These are phyloP conservation scores for Hypomecis atomaria DNA, from an alignment of 2,888 invertebrate species.

Conservation along the genomic window DNA sequence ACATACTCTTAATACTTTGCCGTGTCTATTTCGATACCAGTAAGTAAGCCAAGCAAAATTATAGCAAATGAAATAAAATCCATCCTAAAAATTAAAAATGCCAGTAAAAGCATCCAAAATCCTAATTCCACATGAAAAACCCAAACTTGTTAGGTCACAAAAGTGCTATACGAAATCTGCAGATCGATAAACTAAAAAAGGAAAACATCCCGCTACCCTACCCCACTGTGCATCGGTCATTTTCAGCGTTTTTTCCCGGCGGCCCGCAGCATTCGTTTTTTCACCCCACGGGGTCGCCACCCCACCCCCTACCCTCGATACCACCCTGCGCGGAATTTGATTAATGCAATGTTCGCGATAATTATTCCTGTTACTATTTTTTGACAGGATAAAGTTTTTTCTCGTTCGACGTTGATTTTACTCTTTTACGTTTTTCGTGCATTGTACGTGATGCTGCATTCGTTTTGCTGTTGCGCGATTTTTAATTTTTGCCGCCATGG, in stretches of 20 bases:
- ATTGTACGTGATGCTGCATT: constrained; percentile 39
- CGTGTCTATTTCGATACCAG: too few species aligned
- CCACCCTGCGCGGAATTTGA: constrained; percentile 83
- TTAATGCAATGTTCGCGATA: constrained; percentile 84
- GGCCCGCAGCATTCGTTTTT: constrained; percentile 80
- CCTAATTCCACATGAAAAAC: constrained; percentile 20
- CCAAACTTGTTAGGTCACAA: constrained; percentile 41
- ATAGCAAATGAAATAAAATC: not conserved
- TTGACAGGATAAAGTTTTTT: constrained; percentile 80
- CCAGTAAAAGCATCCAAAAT: constrained; percentile 8
- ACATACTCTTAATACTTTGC: too few species aligned
- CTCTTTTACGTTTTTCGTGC: constrained; percentile 42
- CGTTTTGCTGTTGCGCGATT: constrained; percentile 28
- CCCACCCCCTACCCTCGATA: constrained; percentile 63
- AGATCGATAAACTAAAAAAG: constrained; percentile 50
- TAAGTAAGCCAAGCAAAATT: too few species aligned
- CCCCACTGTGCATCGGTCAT: constrained; percentile 53
- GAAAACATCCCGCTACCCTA: constrained; percentile 43
- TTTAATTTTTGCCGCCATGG: constrained; percentile 15
- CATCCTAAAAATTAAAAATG: constrained; percentile 3
- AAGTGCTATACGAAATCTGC: constrained; percentile 39
- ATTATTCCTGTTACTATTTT: constrained; percentile 84
- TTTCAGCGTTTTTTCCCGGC: constrained; percentile 80
- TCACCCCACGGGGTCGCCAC: constrained; percentile 50
- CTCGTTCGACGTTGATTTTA: constrained; percentile 60